Conservation (phyloP, 2,797 vertebrate genomes). For the Hippoglossus hippoglossus region DNA sequence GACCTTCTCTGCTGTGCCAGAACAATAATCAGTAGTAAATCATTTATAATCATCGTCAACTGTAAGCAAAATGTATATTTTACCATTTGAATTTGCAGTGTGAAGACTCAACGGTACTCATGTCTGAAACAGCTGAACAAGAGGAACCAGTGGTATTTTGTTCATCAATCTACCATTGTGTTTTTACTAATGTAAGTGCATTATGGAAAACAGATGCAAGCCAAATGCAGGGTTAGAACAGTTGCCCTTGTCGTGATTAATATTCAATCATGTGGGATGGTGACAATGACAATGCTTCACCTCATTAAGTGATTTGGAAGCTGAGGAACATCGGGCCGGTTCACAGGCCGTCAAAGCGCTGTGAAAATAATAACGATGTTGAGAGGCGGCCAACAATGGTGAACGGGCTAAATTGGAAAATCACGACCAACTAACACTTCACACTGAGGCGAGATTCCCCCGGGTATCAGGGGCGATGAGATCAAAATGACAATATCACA, state of each 20-base stretch:
- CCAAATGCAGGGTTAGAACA: slow-evolving; percentile 3
- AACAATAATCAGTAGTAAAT: no score
- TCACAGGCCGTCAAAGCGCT: slow-evolving; percentile 21
- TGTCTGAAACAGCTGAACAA: neutral
- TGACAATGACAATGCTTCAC: slow-evolving; percentile 34
- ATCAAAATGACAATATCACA: slow-evolving; percentile 33
- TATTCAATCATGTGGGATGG: slow-evolving; percentile 11
- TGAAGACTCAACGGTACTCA: neutral
- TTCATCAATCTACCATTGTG: neutral
- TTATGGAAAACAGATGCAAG: neutral
- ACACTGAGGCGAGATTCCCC: slow-evolving; percentile 27
- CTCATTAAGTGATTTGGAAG: slow-evolving; percentile 42
- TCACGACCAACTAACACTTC: slow-evolving; percentile 66
- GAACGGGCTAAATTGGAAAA: slow-evolving; percentile 60
- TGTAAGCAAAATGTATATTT: neutral
- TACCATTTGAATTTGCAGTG: neutral
- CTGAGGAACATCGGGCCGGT: slow-evolving; percentile 10
- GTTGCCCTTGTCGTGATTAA: slow-evolving; percentile 4
- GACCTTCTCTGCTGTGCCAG: neutral
- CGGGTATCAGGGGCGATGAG: slow-evolving; percentile 5
- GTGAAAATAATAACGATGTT: slow-evolving; percentile 18
- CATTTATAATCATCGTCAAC: neutral
- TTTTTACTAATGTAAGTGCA: neutral
- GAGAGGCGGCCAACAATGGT: slow-evolving; percentile 38
- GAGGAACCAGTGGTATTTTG: neutral